Conservation (phyloP, 2,113 vertebrate genomes). For the Trochalopteron elliotii region DNA sequence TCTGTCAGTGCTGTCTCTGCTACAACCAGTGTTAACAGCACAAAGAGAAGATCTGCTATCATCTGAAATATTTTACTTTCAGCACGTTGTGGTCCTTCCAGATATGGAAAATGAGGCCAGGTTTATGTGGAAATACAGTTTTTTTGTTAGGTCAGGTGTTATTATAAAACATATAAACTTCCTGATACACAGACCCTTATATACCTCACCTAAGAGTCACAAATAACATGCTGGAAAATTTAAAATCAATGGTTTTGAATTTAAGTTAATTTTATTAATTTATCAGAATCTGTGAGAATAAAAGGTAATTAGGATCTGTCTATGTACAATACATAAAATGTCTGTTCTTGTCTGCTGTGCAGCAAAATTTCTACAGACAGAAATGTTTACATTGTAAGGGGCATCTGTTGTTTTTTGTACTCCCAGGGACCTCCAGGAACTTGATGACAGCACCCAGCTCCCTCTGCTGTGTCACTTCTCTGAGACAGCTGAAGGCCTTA, state of each 20-base stretch:
- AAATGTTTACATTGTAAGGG: background rate
- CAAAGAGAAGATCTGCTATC: background rate
- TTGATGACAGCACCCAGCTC: slow-evolving; percentile 95
- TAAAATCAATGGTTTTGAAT: background rate
- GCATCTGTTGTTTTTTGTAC: background rate
- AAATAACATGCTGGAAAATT: background rate
- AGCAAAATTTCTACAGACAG: background rate
- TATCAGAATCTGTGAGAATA: background rate
- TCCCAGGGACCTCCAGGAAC: slow-evolving; percentile 91
- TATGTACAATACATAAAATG: background rate
- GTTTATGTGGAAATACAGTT: background rate
- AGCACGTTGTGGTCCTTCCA: background rate
- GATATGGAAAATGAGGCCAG: background rate
- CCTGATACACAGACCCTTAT: background rate
- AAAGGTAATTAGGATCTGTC: background rate
- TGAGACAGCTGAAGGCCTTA: slow-evolving; percentile 95
- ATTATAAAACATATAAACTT: background rate
- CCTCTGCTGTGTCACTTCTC: slow-evolving; percentile 97
- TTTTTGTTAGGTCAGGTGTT: background rate
- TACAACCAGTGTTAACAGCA: background rate
- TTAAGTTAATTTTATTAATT: background rate
- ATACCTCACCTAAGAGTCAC: background rate
- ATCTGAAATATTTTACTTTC: background rate
- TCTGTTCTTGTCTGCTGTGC: background rate
- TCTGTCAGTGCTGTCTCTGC: background rate